Conservation (phyloP, 2,888 invertebrate species). For the Diarsia dahlii region DNA sequence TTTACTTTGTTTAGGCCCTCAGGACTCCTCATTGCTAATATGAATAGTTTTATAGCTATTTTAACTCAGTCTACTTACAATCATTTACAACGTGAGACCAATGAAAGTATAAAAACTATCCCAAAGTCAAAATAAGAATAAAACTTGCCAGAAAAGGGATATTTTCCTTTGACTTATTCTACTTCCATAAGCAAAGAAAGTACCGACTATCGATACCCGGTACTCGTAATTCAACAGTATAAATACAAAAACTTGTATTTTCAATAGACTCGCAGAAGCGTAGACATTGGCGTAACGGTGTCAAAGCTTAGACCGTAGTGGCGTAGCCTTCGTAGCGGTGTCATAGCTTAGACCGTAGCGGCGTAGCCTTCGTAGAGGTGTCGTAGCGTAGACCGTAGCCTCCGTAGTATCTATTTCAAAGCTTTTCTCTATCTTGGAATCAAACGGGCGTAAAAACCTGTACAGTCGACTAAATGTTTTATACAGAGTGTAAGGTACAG, state of each 20-base stretch:
- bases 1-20: too few species aligned
- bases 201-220: background rate
- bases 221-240: slow-evolving; percentile 1
- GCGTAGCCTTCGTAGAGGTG: slow-evolving; percentile 44
- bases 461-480: slow-evolving; percentile 14
- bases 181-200: slow-evolving; percentile 13
- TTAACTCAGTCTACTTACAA: background rate
- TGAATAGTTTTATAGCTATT: too few species aligned
- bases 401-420: slow-evolving; percentile 8
- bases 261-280: slow-evolving; percentile 30
- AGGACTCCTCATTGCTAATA: too few species aligned
- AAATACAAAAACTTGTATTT: slow-evolving; percentile 34
- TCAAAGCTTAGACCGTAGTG: slow-evolving; percentile 49
- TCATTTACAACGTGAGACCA: background rate
- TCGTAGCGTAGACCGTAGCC: slow-evolving; percentile 47
- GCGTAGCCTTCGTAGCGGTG: slow-evolving; percentile 44
- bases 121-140: background rate
- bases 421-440: slow-evolving; percentile 26
- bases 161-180: slow-evolving; percentile 6
- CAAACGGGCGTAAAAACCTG: slow-evolving; percentile 5
- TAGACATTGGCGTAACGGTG: slow-evolving; percentile 32
- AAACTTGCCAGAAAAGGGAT: background rate
- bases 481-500: too few species aligned
- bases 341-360: slow-evolving; percentile 50
- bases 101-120: background rate